A percentile compares a stretch with the other conserved stretches of the same genome.
Evolutionary conservation across 1,140 invertebrate genomes (phyloP).

Genomic region (Stegodyphus mimosarum): DNA sequence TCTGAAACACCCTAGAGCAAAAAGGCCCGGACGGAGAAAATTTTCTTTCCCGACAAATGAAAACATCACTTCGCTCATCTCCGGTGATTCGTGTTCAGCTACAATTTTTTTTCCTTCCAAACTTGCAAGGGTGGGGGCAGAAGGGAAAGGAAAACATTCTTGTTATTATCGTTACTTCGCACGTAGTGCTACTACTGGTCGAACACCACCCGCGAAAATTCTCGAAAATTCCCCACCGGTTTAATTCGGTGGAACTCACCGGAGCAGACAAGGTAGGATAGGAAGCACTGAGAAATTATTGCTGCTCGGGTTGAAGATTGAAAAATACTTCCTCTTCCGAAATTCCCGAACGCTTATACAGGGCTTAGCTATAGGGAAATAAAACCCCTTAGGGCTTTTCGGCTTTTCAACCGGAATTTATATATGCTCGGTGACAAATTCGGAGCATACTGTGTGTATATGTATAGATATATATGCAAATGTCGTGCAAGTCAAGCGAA

Average conservation of each 20-base stretch:
- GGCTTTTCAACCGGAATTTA: constrained; percentile 60
- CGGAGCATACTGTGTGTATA: constrained; percentile 43
- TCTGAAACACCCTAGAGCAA: too few relatives aligned
- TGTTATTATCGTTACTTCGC: constrained; percentile 52
- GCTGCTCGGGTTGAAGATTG: constrained; percentile 35
- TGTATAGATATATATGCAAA: constrained; percentile 60
- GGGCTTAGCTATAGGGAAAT: constrained; percentile 47
- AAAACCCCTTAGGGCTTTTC: constrained; percentile 50
- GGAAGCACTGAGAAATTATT: constrained; percentile 33
- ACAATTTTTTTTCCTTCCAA: too few relatives aligned
- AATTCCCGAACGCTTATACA: constrained; percentile 24
- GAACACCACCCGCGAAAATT: neutral
- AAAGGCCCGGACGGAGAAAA: too few relatives aligned
- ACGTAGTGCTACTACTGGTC: constrained; percentile 1
- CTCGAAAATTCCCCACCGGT: constrained; percentile 38
- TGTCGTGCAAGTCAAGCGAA: constrained; percentile 32
- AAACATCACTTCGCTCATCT: too few relatives aligned
- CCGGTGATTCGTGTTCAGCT: too few relatives aligned
- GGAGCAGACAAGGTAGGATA: constrained; percentile 20
- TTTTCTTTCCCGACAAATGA: too few relatives aligned
- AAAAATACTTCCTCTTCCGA: constrained; percentile 34
- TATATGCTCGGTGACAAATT: constrained; percentile 57
- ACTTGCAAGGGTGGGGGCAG: too few relatives aligned
- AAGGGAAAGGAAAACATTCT: neutral
- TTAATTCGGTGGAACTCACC: constrained; percentile 50